Conservation (phyloP, 2,888 invertebrate genomes). For the Euclidia mi region DNA sequence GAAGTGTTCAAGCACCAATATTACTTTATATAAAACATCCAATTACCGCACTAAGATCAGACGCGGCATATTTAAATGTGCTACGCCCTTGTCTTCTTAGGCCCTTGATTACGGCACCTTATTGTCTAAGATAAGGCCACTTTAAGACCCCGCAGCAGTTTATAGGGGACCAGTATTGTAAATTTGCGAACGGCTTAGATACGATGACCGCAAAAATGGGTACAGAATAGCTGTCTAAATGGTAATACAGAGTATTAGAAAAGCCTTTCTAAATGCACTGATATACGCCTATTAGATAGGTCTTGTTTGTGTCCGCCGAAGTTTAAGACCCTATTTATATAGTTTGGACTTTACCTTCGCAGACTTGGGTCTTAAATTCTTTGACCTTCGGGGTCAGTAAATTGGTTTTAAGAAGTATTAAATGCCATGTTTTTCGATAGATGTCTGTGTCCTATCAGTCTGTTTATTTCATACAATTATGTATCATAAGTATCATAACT, state of each 20-base stretch:
- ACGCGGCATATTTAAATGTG: conserved; percentile 3
- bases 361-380: background rate
- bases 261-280: conserved; percentile 6
- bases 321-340: background rate
- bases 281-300: background rate
- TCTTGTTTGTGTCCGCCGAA: background rate
- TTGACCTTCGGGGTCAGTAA: too few relatives aligned
- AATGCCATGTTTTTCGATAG: too few relatives aligned
- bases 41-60: background rate
- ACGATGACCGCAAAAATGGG: conserved; percentile 13
- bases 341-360: background rate
- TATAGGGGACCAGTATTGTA: conserved; percentile 33
- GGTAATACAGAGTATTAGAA: conserved; percentile 5
- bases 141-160: conserved; percentile 43
- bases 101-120: conserved; percentile 46
- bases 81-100: conserved; percentile 20
- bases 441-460: too few relatives aligned
- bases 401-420: too few relatives aligned
- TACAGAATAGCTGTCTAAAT: conserved; percentile 1
- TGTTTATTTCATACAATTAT: too few relatives aligned
- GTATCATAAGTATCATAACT: too few relatives aligned
- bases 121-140: conserved; percentile 48
- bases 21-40: background rate
- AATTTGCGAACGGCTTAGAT: conserved; percentile 22
- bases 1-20: too few relatives aligned